phyloP scores from a whole-genome alignment of 2,888 invertebrate species.

The Isoperla grammatica region DNA sequence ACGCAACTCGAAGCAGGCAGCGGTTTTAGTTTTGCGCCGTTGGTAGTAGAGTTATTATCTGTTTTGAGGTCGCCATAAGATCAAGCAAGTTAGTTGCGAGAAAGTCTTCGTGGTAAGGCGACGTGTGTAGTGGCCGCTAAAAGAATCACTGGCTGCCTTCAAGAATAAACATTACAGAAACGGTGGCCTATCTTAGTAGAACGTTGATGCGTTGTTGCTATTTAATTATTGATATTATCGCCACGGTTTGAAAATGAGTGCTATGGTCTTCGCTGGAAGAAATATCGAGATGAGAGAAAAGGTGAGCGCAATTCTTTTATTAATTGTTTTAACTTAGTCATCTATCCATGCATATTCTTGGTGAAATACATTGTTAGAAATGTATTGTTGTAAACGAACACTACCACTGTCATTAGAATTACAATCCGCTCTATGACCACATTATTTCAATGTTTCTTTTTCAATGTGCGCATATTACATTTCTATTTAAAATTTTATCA shows the following conservation, averaged over 20 bases:
- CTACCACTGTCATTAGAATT: too few species aligned
- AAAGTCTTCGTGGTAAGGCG: not conserved
- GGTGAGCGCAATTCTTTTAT: not conserved
- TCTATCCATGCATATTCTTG: too few species aligned
- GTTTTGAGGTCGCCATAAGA: constrained; percentile 6
- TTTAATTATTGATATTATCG: not conserved
- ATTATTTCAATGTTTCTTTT: too few species aligned
- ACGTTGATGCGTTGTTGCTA: not conserved
- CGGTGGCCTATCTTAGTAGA: not conserved
- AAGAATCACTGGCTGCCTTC: too few species aligned
- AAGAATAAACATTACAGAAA: too few species aligned
- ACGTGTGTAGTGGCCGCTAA: not conserved
- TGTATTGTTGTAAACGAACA: too few species aligned
- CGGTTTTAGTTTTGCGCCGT: not conserved
- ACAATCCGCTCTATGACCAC: too few species aligned
- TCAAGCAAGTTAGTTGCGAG: constrained; percentile 13
- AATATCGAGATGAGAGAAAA: constrained; percentile 19
- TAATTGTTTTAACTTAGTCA: too few species aligned
- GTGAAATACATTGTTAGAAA: too few species aligned
- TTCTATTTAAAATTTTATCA: too few species aligned
- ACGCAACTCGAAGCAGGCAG: too few species aligned
- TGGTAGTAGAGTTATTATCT: not conserved
- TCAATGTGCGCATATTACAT: too few species aligned
- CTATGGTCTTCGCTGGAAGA: constrained; percentile 25
- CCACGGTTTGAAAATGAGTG: constrained; percentile 18